Evolutionary conservation across 2,113 vertebrate genomes (phyloP).

Genomic region (Laterallus jamaicensis): DNA sequence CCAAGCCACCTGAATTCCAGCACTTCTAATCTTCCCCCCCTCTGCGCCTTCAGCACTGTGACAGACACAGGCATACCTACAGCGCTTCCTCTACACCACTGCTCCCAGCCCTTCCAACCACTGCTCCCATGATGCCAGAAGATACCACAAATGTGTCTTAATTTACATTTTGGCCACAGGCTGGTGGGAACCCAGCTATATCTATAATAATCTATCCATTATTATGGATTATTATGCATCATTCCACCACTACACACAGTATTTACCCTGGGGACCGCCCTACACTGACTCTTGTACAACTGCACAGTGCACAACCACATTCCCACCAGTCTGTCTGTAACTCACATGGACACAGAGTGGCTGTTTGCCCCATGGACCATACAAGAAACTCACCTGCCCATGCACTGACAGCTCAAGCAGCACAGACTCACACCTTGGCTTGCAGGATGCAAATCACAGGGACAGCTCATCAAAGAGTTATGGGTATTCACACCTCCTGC

Average conservation of each 20-base stretch:
- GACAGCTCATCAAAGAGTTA: neutral
- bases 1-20: accelerated
- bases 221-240: too few species aligned
- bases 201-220: too few species aligned
- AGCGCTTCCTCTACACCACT: neutral
- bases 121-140: neutral
- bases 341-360: neutral
- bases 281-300: neutral
- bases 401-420: neutral
- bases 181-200: neutral
- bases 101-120: neutral
- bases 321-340: neutral
- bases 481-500: neutral
- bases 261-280: neutral
- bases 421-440: neutral
- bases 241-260: neutral
- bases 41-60: neutral
- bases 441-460: neutral
- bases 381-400: accelerated
- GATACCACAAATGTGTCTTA: neutral
- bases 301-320: neutral
- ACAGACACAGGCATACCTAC: neutral
- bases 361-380: neutral
- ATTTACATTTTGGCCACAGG: neutral
- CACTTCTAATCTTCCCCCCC: neutral